Evolutionary conservation across 2,113 vertebrate species (phyloP).

Genomic region (Falco punctatus): DNA sequence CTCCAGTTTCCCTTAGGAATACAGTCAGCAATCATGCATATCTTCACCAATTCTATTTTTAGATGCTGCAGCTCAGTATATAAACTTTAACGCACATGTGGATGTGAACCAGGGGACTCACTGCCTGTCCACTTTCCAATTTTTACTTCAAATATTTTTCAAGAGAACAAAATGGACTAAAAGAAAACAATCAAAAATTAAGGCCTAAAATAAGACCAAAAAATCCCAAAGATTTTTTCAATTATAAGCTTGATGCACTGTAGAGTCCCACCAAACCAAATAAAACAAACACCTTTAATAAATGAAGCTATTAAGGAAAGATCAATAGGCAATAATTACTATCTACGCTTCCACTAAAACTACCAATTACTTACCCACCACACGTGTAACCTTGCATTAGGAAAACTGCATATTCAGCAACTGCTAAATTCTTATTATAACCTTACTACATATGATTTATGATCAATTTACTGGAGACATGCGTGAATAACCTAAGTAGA

Average conservation of each 20-base stretch:
- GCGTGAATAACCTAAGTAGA: not conserved
- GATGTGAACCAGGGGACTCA: not conserved
- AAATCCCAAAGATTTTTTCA: not conserved
- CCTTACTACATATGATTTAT: not conserved
- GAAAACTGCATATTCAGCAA: not conserved
- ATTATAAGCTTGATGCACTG: not conserved
- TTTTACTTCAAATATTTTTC: conserved; percentile 4
- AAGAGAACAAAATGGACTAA: not conserved
- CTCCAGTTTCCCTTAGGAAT: conserved; percentile 48
- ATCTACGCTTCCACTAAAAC: not conserved
- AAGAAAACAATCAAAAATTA: not conserved
- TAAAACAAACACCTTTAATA: not conserved
- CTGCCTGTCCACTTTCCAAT: not conserved
- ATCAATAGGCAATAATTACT: not conserved
- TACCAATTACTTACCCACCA: not conserved
- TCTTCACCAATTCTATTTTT: conserved; percentile 28
- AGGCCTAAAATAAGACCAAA: not conserved
- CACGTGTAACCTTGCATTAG: not conserved
- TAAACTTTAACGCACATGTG: not conserved
- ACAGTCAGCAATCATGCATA: conserved; percentile 15
- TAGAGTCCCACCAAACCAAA: not conserved
- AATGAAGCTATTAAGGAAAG: not conserved
- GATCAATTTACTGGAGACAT: not conserved
- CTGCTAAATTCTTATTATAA: not conserved
- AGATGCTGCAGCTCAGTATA: not conserved